Base-by-base conservation (phyloP, 2,113 vertebrate species). In the Climacteris rufus region DNA sequence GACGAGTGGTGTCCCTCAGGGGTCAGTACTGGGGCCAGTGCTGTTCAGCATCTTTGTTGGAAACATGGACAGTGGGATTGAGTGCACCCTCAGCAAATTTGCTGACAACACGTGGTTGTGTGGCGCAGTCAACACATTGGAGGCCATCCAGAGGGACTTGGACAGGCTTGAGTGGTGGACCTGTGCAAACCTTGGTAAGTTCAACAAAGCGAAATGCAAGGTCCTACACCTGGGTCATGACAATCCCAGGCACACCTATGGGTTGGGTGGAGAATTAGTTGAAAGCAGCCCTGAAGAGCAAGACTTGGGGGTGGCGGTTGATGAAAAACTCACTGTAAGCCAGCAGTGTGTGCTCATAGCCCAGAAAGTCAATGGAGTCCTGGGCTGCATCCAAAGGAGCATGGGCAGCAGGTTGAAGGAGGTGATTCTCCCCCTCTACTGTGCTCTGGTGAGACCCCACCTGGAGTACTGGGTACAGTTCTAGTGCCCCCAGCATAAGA, bases 1-100 rank as follows among this genome's bases (percentile, higher is more conserved):
- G 39, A 20, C 0, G 0, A 61, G 8, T 23, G 33, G 8, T 13
- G 15, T 27, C 18, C 28, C 59, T n/a, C 27, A 45, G 28, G 13
- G 28, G 27, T 27, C 0, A 0, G 39, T 37, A 15, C 14, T 15
- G 9, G 33, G 33, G 33, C 11, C 23, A 13, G 0, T 19, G 23
- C 6, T 69, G 10, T 16, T 53, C 39, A 45, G 4, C 15, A 20
- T 11, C 19, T 53, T 53, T 52, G 3, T 6, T 69, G 23, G 54
- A 39, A 69, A 20, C 15, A 16, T 39, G 47, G 19, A 53, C 39
- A 24, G 47, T 54, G 40, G 15, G 40, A 47, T 8, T 30, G 20
- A 87, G 20, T 9, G 20, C 40, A 30, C 2, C 9, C 30, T 18
- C n/a, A 21, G 20, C 65, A 24, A 9, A 33, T 40, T 25, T 40